Base-by-base conservation (phyloP, 2,888 invertebrate species). In the Dasysyrphus tricinctus region DNA sequence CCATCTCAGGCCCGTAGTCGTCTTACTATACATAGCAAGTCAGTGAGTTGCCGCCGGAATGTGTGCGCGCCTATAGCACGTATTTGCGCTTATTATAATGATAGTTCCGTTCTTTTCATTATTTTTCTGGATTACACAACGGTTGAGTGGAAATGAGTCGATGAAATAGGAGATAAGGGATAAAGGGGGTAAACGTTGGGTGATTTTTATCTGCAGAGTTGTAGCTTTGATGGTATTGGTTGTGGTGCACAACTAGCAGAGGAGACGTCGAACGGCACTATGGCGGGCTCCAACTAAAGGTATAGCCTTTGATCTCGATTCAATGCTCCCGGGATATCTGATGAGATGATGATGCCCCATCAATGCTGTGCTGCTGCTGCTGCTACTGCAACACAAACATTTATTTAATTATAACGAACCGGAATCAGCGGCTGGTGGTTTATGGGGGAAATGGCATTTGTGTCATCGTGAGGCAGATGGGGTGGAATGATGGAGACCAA, bases 401-500 rank as follows among this genome's bases (percentile, higher is more conserved):
- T 84, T 84, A 84, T 84, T 84, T 76, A 84, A 84, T 84, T 84
- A 84, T 59, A 80, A 75, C 72, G 80, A 80, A 78, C 65, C 73
- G 81, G 81, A 82, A 72, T 74, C 79, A 65, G 57, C 54, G 49
- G 19, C 49, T 49, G 34, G 51, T 19, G 57, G 34, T 63, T 75
- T 70, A 56, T 54, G 44, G 49, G 54, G 65, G 49, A 57, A 80
- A 80, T 80, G 72, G 12, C 76, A 73, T 80, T 73, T 84, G 67
- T 76, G 74, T 77, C 84, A 76, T 80, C 63, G 19, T 49, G 1
- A 11, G n/a, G n/a, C 51, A 8, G 29, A 39, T 80, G 79, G 72
- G 59, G 54, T 63, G 57, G 59, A 34, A 51, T 51, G 83, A 51
- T 51, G 83, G 32, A 42, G 57, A 70, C 74, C 79, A 59, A 80